phyloP scores from a whole-genome alignment of 1,140 invertebrate species.

The Monomorium pharaonis region DNA sequence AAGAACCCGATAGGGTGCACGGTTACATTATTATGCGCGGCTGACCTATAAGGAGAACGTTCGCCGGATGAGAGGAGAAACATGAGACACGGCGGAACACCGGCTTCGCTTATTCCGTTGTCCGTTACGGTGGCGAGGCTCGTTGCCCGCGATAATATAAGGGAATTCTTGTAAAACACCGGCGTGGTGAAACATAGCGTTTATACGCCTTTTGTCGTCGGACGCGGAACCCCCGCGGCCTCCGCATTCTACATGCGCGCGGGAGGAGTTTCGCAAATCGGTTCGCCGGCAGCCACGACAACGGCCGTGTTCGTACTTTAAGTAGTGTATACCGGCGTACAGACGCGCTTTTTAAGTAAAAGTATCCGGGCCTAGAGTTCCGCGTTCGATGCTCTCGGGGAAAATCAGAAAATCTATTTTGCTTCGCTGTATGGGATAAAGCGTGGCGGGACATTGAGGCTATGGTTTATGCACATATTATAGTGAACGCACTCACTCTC shows the following conservation, averaged over 20 bases:
- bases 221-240: background rate
- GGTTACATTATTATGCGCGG: conserved; percentile 37
- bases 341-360: conserved; percentile 5
- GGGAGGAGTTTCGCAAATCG: conserved; percentile 2
- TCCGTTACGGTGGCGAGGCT: background rate
- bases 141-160: background rate
- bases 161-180: conserved; percentile 15
- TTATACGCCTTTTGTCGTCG: background rate
- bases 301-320: background rate
- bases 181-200: background rate
- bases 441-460: background rate
- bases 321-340: background rate
- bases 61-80: conserved; percentile 24
- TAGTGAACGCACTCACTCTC: background rate
- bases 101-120: conserved; percentile 17
- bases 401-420: conserved; percentile 12
- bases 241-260: background rate
- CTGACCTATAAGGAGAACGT: conserved; percentile 35
- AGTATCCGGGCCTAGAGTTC: background rate
- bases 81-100: background rate
- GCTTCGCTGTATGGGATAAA: background rate
- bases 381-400: background rate
- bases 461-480: conserved; percentile 4
- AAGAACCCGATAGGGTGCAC: background rate
- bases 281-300: background rate